These are phyloP conservation scores for Butorides virescens DNA, from an alignment of 2,113 vertebrate species.

Conservation along the genomic window DNA sequence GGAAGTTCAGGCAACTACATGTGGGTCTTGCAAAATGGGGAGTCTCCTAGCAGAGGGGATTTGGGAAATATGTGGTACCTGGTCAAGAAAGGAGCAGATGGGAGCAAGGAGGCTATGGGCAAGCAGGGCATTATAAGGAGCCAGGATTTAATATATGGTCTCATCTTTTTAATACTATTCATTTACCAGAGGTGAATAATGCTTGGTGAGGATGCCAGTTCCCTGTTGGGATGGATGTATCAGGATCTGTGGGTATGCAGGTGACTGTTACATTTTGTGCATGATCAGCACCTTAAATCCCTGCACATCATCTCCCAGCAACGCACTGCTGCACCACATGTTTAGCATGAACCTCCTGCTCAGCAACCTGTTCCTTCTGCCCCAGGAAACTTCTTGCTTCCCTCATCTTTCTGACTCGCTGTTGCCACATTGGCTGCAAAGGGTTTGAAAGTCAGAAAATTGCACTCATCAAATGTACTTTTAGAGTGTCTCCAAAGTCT, in stretches of 20 bases:
- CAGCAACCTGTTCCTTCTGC: neutral
- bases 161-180: neutral
- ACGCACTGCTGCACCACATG: neutral
- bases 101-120: neutral
- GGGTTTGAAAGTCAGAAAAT: neutral
- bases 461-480: neutral
- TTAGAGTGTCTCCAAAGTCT: neutral
- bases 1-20: neutral
- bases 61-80: neutral
- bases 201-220: neutral
- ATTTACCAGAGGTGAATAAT: neutral
- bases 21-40: neutral
- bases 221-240: neutral
- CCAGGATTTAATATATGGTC: neutral
- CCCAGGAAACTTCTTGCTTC: neutral
- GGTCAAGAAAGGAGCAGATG: neutral
- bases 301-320: neutral
- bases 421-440: neutral
- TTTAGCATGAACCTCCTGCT: neutral
- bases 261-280: neutral
- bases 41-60: neutral
- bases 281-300: neutral
- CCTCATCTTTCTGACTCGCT: neutral
- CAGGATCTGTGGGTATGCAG: neutral
- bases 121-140: neutral